phyloP scores from a whole-genome alignment of 2,113 vertebrate genomes.

The Corythornis vintsioides region DNA sequence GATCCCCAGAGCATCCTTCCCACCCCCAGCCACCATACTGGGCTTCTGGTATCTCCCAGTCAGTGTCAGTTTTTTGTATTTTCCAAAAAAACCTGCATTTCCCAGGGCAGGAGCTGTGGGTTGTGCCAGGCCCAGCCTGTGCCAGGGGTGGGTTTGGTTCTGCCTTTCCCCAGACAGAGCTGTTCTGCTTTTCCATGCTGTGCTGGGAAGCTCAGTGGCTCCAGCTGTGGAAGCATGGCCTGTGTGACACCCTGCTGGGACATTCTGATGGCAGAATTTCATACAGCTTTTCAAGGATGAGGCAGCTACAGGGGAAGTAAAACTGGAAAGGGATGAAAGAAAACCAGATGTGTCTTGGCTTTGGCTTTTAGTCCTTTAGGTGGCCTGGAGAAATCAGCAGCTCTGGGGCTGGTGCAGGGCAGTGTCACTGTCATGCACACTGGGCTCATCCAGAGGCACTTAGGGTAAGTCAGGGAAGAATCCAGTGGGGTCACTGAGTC shows the following conservation, averaged over 20 bases:
- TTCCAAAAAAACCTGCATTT: rapidly evolving
- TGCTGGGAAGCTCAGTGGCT: rapidly evolving
- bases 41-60: neutral
- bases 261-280: neutral
- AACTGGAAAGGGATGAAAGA: constrained; percentile 4
- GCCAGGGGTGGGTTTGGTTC: neutral
- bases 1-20: neutral
- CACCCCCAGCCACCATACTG: neutral
- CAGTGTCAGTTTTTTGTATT: neutral
- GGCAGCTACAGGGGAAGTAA: neutral
- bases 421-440: neutral
- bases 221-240: neutral
- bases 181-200: rapidly evolving
- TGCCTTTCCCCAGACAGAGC: rapidly evolving
- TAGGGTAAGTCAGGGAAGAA: neutral
- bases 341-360: neutral
- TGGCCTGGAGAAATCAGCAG: constrained; percentile 18
- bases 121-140: rapidly evolving
- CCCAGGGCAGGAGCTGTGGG: rapidly evolving
- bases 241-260: neutral
- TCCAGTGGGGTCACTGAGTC: neutral
- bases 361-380: constrained; percentile 35
- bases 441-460: neutral
- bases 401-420: neutral
- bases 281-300: neutral